Conservation (phyloP, 2,888 invertebrate genomes). For the Scrobipalpa atriplicella region DNA sequence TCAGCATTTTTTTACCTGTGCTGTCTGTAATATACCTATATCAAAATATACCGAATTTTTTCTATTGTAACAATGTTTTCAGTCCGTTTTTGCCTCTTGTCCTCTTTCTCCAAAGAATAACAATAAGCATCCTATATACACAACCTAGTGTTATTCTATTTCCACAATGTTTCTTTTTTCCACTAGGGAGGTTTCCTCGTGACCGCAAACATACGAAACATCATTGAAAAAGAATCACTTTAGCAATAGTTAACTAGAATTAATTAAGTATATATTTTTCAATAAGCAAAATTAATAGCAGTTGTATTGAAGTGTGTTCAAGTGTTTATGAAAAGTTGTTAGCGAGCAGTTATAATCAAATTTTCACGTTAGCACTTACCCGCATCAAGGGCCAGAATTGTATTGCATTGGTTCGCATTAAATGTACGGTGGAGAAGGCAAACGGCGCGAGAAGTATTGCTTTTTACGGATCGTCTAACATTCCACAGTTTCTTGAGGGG, state of each 20-base stretch:
- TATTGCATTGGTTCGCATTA: constrained; percentile 69
- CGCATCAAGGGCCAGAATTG: constrained; percentile 54
- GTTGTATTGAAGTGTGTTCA: not conserved
- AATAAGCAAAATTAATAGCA: too few relatives aligned
- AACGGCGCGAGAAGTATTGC: constrained; percentile 76
- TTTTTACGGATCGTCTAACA: constrained; percentile 77
- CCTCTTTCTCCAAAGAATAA: constrained; percentile 47
- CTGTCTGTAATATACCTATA: too few relatives aligned
- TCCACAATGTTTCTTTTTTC: constrained; percentile 38
- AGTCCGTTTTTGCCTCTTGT: constrained; percentile 38
- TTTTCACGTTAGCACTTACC: constrained; percentile 35
- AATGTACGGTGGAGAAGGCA: constrained; percentile 75
- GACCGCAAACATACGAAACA: not conserved
- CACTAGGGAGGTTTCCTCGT: constrained; percentile 31
- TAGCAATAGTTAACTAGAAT: too few relatives aligned
- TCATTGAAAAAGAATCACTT: not conserved
- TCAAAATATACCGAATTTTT: not conserved
- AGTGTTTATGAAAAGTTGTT: not conserved
- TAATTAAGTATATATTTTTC: too few relatives aligned
- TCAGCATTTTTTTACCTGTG: too few relatives aligned
- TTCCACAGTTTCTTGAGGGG: constrained; percentile 59
- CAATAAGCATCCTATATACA: constrained; percentile 38
- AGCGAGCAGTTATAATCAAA: constrained; percentile 18
- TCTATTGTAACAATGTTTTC: constrained; percentile 31
- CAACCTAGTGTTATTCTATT: constrained; percentile 43